Evolutionary conservation across 1,140 invertebrate genomes (phyloP).

Genomic region (Trichogramma pretiosum): DNA sequence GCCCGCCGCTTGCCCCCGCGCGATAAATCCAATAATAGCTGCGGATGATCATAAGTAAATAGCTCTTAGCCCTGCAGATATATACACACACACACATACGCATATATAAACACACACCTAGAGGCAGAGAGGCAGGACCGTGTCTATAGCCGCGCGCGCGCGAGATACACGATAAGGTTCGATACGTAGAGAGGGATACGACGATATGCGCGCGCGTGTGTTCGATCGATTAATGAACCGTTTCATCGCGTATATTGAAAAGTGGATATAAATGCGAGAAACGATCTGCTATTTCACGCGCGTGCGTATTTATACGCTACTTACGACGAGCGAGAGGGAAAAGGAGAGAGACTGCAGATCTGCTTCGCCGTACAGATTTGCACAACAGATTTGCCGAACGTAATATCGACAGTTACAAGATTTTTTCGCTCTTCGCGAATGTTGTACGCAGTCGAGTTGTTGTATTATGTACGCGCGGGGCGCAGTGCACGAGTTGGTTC

Average conservation of each 20-base stretch:
- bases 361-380: too few species aligned
- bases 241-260: too few species aligned
- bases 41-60: conserved; percentile 43
- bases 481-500: too few species aligned
- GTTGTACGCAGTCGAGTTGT: too few species aligned
- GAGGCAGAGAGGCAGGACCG: not conserved
- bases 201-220: conserved; percentile 1
- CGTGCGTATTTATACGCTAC: not conserved
- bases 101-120: not conserved
- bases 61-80: conserved; percentile 3
- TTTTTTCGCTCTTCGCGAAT: too few species aligned
- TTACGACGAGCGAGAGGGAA: not conserved
- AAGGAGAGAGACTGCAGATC: too few species aligned
- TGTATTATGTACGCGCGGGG: too few species aligned
- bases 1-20: conserved; percentile 31
- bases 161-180: conserved; percentile 14
- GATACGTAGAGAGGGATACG: conserved; percentile 22
- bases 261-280: too few species aligned
- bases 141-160: not conserved
- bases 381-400: too few species aligned
- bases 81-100: not conserved
- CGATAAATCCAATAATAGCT: conserved; percentile 45
- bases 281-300: too few species aligned
- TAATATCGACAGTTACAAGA: too few species aligned
- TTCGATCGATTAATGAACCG: conserved; percentile 22